phyloP scores from a whole-genome alignment of 2,113 vertebrate genomes.

The Pardalotus punctatus region DNA sequence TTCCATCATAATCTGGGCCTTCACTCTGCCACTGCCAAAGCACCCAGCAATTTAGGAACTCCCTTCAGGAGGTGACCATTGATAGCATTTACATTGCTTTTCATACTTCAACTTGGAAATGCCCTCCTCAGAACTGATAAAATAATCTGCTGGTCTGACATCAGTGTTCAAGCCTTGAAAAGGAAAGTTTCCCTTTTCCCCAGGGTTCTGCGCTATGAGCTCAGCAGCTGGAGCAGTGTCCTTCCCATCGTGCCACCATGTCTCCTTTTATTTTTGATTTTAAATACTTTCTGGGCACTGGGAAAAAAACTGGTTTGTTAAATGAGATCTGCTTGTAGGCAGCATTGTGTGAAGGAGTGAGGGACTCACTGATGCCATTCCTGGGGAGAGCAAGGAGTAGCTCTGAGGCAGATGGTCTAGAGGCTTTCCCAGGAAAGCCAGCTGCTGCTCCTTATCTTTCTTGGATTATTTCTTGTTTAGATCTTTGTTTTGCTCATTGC shows the following conservation, averaged over 20 bases:
- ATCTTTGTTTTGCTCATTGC: neutral
- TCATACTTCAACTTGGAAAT: neutral
- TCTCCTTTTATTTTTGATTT: neutral
- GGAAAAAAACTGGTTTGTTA: neutral
- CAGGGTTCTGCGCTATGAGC: neutral
- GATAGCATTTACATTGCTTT: neutral
- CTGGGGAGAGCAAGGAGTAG: neutral
- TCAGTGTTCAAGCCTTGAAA: neutral
- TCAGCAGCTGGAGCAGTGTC: neutral
- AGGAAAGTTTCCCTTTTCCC: neutral
- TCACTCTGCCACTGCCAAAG: neutral
- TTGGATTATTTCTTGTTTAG: neutral
- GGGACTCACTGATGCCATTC: neutral
- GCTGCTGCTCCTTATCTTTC: neutral
- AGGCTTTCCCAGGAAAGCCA: neutral
- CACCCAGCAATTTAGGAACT: fast-evolving
- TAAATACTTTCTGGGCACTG: neutral
- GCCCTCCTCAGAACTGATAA: neutral
- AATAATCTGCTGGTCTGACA: neutral
- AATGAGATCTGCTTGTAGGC: neutral
- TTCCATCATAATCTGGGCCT: neutral
- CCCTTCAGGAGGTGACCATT: neutral
- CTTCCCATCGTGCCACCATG: neutral
- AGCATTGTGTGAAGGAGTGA: neutral
- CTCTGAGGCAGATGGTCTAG: neutral